A percentile compares a stretch with the other conserved stretches of the same genome.
These are phyloP conservation scores for Strigamia transsilvanica DNA, from an alignment of 2,888 invertebrate genomes.

Conservation along the genomic window DNA sequence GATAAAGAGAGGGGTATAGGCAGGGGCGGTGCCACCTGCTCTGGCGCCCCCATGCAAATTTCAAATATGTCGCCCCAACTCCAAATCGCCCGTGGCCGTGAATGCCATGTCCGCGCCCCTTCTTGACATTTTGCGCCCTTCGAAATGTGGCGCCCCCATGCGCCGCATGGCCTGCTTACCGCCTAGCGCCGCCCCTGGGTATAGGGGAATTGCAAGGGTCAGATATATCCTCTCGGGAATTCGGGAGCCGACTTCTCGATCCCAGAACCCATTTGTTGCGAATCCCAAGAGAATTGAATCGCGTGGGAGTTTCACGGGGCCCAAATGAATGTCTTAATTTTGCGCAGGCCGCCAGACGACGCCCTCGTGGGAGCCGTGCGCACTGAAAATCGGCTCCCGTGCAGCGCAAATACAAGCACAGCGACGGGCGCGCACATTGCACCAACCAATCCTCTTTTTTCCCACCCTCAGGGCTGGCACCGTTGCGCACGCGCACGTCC, in stretches of 20 bases:
- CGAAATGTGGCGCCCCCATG: no score
- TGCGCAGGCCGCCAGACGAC: constrained; percentile 40
- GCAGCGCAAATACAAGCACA: constrained; percentile 32
- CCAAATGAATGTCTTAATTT: constrained; percentile 52
- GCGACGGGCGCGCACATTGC: constrained; percentile 19
- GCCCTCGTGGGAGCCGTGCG: constrained; percentile 49
- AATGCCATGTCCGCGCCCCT: no score
- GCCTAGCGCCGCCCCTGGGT: no score
- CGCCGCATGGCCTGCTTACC: no score
- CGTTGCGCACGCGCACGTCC: constrained; percentile 37
- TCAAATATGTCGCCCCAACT: no score
- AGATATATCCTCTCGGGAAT: constrained; percentile 5
- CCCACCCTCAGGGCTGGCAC: constrained; percentile 41
- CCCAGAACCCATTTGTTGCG: constrained; percentile 49
- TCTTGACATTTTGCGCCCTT: no score
- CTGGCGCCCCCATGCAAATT: no score
- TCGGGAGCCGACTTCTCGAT: constrained; percentile 29
- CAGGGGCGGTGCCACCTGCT: no score
- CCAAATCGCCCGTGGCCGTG: no score
- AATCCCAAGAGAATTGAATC: constrained; percentile 14
- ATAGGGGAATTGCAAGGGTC: background rate
- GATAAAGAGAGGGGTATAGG: background rate
- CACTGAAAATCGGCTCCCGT: constrained; percentile 38
- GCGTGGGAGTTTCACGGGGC: background rate
- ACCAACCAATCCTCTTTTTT: constrained; percentile 44